Percentiles rank a stretch among this genome's conserved stretches.
Conservation (phyloP, 2,113 vertebrate genomes). For the Hipposideros armiger region DNA sequence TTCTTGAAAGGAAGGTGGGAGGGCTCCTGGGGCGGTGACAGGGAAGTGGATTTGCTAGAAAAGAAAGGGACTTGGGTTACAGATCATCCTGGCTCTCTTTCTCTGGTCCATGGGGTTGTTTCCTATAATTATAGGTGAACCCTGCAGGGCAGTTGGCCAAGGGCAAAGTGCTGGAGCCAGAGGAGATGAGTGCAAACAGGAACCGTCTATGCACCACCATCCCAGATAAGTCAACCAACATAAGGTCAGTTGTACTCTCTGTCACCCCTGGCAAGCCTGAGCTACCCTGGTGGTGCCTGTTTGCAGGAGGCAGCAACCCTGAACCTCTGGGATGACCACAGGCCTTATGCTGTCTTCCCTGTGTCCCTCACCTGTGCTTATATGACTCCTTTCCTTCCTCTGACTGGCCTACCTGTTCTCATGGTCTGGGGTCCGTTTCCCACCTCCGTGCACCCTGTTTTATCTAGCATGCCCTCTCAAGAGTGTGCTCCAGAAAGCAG, state of each 20-base stretch:
- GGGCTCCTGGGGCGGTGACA: not conserved
- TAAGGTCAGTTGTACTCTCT: slow-evolving; percentile 85
- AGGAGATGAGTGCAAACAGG: slow-evolving; percentile 89
- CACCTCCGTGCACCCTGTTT: not conserved
- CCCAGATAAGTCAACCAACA: slow-evolving; percentile 89
- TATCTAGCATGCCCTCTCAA: not conserved
- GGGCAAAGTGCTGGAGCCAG: slow-evolving; percentile 89
- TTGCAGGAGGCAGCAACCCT: not conserved
- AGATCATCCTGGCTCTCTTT: not conserved
- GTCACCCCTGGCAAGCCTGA: slow-evolving; percentile 88
- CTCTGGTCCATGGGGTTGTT: not conserved
- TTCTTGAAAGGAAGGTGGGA: not conserved
- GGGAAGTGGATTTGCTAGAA: not conserved
- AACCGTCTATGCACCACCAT: slow-evolving; percentile 89
- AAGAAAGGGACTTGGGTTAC: not conserved
- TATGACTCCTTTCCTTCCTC: not conserved
- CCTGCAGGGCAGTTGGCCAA: slow-evolving; percentile 89
- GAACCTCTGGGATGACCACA: not conserved
- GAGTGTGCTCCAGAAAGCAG: not conserved
- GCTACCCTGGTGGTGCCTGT: slow-evolving; percentile 74
- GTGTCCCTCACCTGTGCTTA: not conserved
- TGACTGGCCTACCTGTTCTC: not conserved
- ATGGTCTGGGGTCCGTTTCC: not conserved
- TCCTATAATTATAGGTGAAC: slow-evolving; percentile 79
- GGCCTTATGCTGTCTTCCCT: not conserved